Conservation (phyloP, 1,140 invertebrate genomes). For the Drosophila littoralis region DNA sequence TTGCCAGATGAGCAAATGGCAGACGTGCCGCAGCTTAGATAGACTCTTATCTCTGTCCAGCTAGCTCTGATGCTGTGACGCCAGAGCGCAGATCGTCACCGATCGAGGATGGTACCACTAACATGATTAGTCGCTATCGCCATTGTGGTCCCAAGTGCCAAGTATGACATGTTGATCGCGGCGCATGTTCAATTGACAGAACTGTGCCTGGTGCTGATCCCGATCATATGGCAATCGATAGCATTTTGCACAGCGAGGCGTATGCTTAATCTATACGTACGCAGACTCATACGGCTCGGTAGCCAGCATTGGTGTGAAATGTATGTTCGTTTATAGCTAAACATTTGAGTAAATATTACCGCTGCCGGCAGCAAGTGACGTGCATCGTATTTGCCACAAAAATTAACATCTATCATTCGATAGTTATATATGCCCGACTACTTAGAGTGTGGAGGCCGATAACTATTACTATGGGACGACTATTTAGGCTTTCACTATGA, state of each 20-base stretch:
- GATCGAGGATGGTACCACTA: slow-evolving; percentile 23
- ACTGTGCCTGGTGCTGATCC: background rate
- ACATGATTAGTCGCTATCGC: background rate
- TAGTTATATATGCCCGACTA: background rate
- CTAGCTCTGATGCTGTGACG: background rate
- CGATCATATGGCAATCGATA: slow-evolving; percentile 21
- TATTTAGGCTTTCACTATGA: background rate
- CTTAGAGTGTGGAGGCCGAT: background rate
- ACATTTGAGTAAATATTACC: slow-evolving; percentile 69
- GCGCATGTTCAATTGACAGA: slow-evolving; percentile 1
- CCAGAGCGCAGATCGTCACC: slow-evolving; percentile 3
- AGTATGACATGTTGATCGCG: slow-evolving; percentile 11
- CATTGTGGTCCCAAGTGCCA: background rate
- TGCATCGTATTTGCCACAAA: slow-evolving; percentile 57
- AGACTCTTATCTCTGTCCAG: slow-evolving; percentile 11
- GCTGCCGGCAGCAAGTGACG: slow-evolving; percentile 44
- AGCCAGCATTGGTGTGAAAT: slow-evolving; percentile 5
- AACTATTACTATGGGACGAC: background rate
- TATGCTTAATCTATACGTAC: slow-evolving; percentile 39
- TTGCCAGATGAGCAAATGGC: background rate
- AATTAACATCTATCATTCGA: slow-evolving; percentile 64
- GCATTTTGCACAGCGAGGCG: slow-evolving; percentile 18
- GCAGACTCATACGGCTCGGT: slow-evolving; percentile 42
- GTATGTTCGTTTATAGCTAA: slow-evolving; percentile 55
- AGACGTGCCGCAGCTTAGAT: slow-evolving; percentile 22